These are phyloP conservation scores for Pseudomyrmex pallidus DNA, from an alignment of 1,140 invertebrate genomes.

Conservation along the genomic window DNA sequence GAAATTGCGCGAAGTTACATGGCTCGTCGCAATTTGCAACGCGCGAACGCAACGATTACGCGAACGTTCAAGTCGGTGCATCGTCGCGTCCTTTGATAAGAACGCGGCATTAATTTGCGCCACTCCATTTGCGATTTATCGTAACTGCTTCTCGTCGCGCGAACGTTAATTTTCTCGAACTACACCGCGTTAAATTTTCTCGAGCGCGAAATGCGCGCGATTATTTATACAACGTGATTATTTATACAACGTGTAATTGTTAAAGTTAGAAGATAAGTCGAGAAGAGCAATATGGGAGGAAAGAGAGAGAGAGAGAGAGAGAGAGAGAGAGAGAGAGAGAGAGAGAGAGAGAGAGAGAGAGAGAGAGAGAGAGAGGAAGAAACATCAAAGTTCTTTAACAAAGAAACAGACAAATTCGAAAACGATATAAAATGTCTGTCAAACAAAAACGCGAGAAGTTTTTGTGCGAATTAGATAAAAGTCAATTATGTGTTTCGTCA, in stretches of 20 bases:
- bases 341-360: too few relatives aligned
- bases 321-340: too few relatives aligned
- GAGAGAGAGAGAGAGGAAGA: too few relatives aligned
- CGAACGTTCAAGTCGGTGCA: not conserved
- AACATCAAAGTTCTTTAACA: not conserved
- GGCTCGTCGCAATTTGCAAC: constrained; percentile 43
- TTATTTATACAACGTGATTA: constrained; percentile 9
- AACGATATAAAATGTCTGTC: not conserved
- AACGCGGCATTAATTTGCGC: constrained; percentile 40
- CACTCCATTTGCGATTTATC: constrained; percentile 34
- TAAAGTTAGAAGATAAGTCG: not conserved
- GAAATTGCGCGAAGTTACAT: constrained; percentile 11
- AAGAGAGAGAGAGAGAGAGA: too few relatives aligned
- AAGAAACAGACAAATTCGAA: too few relatives aligned
- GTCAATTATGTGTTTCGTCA: constrained; percentile 40
- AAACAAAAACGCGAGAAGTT: not conserved
- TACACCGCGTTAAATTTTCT: not conserved
- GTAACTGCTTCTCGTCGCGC: not conserved
- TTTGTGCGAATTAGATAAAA: constrained; percentile 9
- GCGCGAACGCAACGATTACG: constrained; percentile 30
- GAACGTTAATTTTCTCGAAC: constrained; percentile 15
- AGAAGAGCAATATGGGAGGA: too few relatives aligned
- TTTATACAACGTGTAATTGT: constrained; percentile 12
- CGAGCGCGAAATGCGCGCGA: not conserved
- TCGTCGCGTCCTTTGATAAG: constrained; percentile 47